Conservation (phyloP, 1,140 invertebrate species). For the Tetramorium simillimum region DNA sequence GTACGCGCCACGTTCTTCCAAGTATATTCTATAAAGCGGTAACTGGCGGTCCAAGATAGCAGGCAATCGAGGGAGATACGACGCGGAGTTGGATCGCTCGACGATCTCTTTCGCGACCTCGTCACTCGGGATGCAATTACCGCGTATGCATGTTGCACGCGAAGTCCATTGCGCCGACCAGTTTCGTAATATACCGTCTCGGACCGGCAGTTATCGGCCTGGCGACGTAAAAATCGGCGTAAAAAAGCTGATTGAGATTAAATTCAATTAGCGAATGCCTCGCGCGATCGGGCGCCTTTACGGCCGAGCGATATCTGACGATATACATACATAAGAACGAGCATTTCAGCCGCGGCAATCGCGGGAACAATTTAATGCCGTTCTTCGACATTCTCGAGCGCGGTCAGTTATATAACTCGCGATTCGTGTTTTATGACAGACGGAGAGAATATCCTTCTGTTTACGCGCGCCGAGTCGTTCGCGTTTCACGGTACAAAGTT, state of each 20-base stretch:
- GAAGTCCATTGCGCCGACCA: slow-evolving; percentile 24
- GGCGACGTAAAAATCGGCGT: slow-evolving; percentile 28
- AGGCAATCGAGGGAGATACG: slow-evolving; percentile 9
- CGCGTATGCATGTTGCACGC: slow-evolving; percentile 4
- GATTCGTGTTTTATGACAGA: slow-evolving; percentile 5
- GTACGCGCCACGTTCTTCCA: slow-evolving; percentile 39
- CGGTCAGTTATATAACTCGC: slow-evolving; percentile 32
- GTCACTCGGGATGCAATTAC: slow-evolving; percentile 53
- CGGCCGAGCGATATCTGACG: neutral
- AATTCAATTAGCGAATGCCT: slow-evolving; percentile 27
- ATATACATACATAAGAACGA: neutral
- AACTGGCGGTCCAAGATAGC: slow-evolving; percentile 14
- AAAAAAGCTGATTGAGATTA: slow-evolving; percentile 26
- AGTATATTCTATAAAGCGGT: slow-evolving; percentile 65
- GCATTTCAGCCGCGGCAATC: neutral
- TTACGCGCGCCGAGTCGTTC: neutral
- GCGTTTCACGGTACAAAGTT: slow-evolving; percentile 28
- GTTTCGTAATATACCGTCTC: slow-evolving; percentile 34
- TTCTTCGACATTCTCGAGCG: neutral
- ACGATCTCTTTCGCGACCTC: slow-evolving; percentile 42
- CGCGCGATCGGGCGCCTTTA: neutral
- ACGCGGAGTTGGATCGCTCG: slow-evolving; percentile 9
- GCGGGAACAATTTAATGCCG: slow-evolving; percentile 12
- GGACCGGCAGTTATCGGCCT: slow-evolving; percentile 25
- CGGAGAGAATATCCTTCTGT: neutral